Evolutionary conservation across 2,888 invertebrate species (phyloP), one percentile per base, ranked within the genome.

Genomic region (Mylabris sibirica): DNA sequence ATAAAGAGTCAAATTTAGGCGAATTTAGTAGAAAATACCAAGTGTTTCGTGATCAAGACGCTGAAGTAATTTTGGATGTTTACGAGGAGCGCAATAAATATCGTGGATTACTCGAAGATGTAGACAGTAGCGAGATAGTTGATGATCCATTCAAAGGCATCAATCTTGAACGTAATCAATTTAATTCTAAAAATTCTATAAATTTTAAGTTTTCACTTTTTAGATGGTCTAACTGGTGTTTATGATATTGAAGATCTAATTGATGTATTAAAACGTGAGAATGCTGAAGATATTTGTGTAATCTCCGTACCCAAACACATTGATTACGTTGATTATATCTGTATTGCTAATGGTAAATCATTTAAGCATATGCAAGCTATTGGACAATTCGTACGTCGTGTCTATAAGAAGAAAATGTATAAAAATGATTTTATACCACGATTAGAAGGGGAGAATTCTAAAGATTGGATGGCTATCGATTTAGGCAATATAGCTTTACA

Each of bases 401-500:
- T 93, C 59, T 95, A 88, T 79, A 96, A 96, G 85, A 88, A 89
- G 64, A 95, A 95, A 82, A 87, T 88, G 49, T 60, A 83, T 26
- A 83, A 86, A 71, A 66, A 61, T 60, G 96, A 97, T 82, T 74
- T 82, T 22, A 85, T 93, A 77, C 93, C 96, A 0, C 89, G 86
- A 78, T 88, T 96, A 74, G 95, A 96, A 86, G 96, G 96, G 26
- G 88, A 89, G 81, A 85, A 88, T 63, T 91, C 91, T 12, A 88
- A 88, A 63, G 92, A 95, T 77, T 98, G 97, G 97, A 89, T 95
- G 84, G 96, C 96, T 22, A 80, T 98, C 82, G 97, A 98, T 87
- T 87, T 97, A 96, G 96, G 96, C 71, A 98, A 97, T 82, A 97
- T 98, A 78, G 94, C 94, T 4, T 84, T 98, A 38, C 98, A 98